phyloP scores from a whole-genome alignment of 2,797 vertebrate species.

The Petrocephalus schoutedeni region DNA sequence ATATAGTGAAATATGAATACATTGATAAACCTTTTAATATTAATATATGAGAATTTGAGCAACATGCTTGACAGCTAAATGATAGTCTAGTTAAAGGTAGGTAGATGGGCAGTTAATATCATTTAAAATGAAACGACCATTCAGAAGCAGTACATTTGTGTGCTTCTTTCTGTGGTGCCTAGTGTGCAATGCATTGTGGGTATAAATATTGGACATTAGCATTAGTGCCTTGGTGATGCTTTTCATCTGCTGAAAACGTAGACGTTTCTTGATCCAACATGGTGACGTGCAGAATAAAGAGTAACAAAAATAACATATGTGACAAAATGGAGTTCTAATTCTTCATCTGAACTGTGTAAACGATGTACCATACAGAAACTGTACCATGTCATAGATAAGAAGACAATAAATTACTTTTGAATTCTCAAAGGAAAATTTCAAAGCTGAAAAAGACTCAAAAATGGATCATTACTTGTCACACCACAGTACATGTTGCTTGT shows the following conservation, averaged over 20 bases:
- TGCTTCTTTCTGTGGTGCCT: not conserved
- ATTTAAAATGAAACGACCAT: not conserved
- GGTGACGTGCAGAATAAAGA: not conserved
- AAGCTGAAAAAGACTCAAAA: not conserved
- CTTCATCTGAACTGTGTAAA: not conserved
- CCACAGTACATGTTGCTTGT: not conserved
- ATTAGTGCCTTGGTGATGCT: not conserved
- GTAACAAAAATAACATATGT: not conserved
- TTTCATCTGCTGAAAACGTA: not conserved
- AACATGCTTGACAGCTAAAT: not conserved
- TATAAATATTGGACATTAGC: not conserved
- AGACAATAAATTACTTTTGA: not conserved
- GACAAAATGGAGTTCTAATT: not conserved
- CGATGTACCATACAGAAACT: not conserved
- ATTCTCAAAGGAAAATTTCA: not conserved
- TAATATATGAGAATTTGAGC: not conserved
- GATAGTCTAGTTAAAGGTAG: not conserved
- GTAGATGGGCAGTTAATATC: not conserved
- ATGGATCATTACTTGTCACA: not conserved
- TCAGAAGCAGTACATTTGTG: not conserved
- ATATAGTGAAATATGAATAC: not conserved
- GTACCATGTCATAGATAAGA: not conserved
- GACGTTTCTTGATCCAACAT: not conserved
- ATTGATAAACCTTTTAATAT: not conserved
- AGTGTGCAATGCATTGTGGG: not conserved